Percentiles rank a stretch among this genome's conserved stretches.
These are phyloP conservation scores for Cuculus canorus DNA, from an alignment of 2,797 vertebrate species.

Conservation along the genomic window DNA sequence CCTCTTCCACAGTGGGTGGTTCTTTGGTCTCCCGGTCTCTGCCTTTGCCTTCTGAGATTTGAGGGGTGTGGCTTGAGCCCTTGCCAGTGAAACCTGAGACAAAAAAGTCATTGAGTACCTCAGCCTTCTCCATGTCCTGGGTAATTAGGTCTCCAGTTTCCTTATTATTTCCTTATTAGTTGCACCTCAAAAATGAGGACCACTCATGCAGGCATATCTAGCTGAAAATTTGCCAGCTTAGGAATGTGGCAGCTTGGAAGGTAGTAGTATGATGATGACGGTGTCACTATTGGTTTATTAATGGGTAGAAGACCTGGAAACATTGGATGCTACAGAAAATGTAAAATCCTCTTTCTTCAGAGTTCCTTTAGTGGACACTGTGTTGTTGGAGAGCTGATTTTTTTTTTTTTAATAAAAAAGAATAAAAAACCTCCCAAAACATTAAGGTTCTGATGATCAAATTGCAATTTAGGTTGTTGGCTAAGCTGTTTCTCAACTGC, in stretches of 20 bases:
- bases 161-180: too few relatives aligned
- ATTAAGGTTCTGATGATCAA: neutral
- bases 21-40: too few relatives aligned
- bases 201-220: neutral
- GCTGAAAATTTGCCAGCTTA: neutral
- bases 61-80: too few relatives aligned
- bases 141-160: too few relatives aligned
- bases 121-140: too few relatives aligned
- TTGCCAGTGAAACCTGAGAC: too few relatives aligned
- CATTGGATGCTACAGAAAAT: neutral
- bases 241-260: neutral
- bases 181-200: neutral
- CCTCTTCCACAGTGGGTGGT: too few relatives aligned
- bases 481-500: neutral
- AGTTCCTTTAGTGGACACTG: neutral
- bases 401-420: neutral
- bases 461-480: neutral
- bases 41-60: too few relatives aligned
- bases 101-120: too few relatives aligned
- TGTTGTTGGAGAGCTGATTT: neutral
- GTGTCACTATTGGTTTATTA: neutral
- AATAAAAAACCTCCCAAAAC: neutral
- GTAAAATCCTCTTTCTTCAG: neutral
- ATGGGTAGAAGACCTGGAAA: neutral
- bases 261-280: neutral